Evolutionary conservation across 2,888 invertebrate genomes (phyloP).

Genomic region (Drosophila paranaensis): DNA sequence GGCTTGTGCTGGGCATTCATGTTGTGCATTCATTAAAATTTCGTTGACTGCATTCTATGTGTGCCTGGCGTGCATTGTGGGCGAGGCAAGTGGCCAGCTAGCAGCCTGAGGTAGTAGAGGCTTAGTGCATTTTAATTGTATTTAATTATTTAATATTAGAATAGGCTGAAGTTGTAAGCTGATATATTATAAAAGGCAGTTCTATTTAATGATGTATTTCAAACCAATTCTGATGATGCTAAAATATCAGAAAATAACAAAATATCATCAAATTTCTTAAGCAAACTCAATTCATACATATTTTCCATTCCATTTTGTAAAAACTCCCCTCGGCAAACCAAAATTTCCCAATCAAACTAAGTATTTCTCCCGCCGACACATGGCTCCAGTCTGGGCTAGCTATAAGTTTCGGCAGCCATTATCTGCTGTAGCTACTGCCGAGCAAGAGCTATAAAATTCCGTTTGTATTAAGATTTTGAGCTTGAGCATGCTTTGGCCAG

Average conservation of each 20-base stretch:
- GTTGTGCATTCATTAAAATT: no score
- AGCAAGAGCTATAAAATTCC: slow-evolving; percentile 28
- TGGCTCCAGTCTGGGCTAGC: background rate
- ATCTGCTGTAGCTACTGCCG: background rate
- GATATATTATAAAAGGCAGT: no score
- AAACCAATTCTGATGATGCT: no score
- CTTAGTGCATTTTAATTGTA: no score
- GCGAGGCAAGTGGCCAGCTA: background rate
- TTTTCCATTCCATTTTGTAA: no score
- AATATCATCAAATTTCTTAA: no score
- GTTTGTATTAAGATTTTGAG: slow-evolving; percentile 38
- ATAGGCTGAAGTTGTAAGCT: background rate
- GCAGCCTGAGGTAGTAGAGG: background rate
- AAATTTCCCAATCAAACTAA: background rate
- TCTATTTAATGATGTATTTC: no score
- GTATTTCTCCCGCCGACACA: background rate
- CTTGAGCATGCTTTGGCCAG: slow-evolving; percentile 14
- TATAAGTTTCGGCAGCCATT: background rate
- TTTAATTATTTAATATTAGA: no score
- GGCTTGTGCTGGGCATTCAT: background rate
- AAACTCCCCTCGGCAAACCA: background rate
- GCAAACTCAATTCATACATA: no score
- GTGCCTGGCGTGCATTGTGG: background rate
- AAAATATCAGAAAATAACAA: no score
- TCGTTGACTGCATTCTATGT: background rate